Conservation (phyloP, 2,797 vertebrate genomes). For the Gambelia wislizenii region DNA sequence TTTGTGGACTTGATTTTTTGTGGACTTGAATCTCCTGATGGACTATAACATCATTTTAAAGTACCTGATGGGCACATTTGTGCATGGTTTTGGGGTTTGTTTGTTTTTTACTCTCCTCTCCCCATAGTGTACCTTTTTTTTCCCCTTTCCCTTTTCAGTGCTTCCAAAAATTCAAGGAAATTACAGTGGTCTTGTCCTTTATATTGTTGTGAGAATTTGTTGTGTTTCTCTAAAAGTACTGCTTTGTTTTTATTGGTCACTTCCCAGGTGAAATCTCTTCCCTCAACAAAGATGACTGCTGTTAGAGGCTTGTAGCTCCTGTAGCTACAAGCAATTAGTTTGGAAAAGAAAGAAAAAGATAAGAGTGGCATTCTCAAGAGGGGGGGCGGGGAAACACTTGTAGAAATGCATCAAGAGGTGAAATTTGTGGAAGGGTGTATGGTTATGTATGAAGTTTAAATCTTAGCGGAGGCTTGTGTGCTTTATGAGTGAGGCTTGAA, state of each 20-base stretch:
- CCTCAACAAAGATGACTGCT: not conserved
- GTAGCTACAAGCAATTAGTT: not conserved
- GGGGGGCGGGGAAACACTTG: not conserved
- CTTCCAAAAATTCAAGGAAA: not conserved
- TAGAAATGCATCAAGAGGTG: not conserved
- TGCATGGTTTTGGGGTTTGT: not conserved
- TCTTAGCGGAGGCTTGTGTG: too few species aligned
- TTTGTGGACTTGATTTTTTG: not conserved
- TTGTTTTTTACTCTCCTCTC: too few species aligned
- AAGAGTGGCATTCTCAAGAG: not conserved
- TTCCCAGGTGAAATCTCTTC: not conserved
- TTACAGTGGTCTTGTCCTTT: not conserved
- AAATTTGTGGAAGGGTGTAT: not conserved
- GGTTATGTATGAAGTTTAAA: too few species aligned
- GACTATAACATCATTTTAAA: not conserved
- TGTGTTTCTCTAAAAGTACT: not conserved
- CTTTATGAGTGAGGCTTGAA: too few species aligned
- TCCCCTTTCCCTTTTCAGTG: not conserved
- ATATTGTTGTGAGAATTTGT: not conserved
- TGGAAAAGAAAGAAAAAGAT: not conserved
- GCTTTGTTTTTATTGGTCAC: not conserved
- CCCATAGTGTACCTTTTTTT: too few species aligned
- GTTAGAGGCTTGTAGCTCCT: not conserved
- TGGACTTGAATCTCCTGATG: not conserved
- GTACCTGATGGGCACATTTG: not conserved